Evolutionary conservation across 2,888 invertebrate species (phyloP).

Genomic region (Nephrocerus scutellatus): DNA sequence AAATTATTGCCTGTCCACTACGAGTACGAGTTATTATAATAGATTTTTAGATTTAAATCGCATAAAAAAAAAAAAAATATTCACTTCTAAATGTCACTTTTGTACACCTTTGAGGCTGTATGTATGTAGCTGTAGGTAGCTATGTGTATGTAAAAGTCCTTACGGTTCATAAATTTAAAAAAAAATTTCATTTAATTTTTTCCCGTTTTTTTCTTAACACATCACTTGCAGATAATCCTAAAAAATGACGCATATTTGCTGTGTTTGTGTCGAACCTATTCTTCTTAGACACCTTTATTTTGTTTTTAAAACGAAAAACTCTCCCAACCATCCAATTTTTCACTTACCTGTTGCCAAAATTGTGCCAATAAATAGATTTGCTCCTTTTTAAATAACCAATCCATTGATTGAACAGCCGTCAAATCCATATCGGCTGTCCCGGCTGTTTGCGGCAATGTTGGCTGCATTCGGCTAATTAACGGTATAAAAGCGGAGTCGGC

Average conservation of each 20-base stretch:
- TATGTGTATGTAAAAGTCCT: too few relatives aligned
- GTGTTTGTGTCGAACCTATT: conserved; percentile 16
- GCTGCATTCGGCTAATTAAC: conserved; percentile 59
- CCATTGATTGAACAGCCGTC: conserved; percentile 92
- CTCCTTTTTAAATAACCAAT: conserved; percentile 95
- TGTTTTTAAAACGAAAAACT: conserved; percentile 3
- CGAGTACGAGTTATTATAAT: too few relatives aligned
- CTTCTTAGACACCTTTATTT: conserved; percentile 9
- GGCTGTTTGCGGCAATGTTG: conserved; percentile 63
- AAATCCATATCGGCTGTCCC: conserved; percentile 82
- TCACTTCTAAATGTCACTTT: too few relatives aligned
- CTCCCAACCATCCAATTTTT: conserved; percentile 4
- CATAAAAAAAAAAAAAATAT: too few relatives aligned
- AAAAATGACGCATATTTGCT: conserved; percentile 10
- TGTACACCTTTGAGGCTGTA: too few relatives aligned
- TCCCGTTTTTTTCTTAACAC: too few relatives aligned
- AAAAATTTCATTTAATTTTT: too few relatives aligned
- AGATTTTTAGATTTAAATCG: too few relatives aligned
- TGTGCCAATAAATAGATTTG: conserved; percentile 88
- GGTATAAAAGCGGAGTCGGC: conserved; percentile 22
- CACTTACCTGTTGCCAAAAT: conserved; percentile 92
- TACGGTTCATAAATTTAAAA: too few relatives aligned
- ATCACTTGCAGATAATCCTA: too few relatives aligned
- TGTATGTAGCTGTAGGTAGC: too few relatives aligned
- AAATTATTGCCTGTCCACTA: too few relatives aligned